Conservation (phyloP, 2,888 invertebrate genomes). For the Gymnocheta viridis region DNA sequence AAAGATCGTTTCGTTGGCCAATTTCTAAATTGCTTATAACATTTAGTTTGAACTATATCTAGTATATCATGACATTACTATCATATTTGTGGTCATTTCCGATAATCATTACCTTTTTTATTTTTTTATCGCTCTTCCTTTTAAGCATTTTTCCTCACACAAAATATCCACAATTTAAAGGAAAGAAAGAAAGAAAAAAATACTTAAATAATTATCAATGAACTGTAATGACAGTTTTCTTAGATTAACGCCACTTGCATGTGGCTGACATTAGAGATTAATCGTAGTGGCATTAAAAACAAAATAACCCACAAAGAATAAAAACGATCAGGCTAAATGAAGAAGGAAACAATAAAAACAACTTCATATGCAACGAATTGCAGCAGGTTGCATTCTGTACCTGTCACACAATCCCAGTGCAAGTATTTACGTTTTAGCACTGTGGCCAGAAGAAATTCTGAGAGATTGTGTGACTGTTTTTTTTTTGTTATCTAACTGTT, state of each 20-base stretch:
- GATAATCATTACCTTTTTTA: conserved; percentile 63
- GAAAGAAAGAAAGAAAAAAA: conserved; percentile 1
- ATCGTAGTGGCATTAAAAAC: not conserved
- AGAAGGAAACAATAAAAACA: conserved; percentile 12
- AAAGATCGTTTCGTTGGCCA: conserved; percentile 61
- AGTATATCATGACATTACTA: conserved; percentile 69
- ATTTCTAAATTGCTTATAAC: conserved; percentile 45
- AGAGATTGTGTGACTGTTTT: not conserved
- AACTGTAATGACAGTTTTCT: conserved; percentile 70
- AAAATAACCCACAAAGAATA: conserved; percentile 2
- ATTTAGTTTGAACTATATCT: conserved; percentile 21
- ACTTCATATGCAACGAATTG: conserved; percentile 32
- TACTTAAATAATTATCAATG: conserved; percentile 63
- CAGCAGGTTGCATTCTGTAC: conserved; percentile 32
- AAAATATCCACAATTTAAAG: not conserved
- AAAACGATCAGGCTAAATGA: not conserved
- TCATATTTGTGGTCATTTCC: conserved; percentile 71
- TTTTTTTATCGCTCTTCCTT: conserved; percentile 47
- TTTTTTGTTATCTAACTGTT: conserved; percentile 57
- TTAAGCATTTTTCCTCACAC: conserved; percentile 17
- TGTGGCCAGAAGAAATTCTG: not conserved
- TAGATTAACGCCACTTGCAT: conserved; percentile 67
- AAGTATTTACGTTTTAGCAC: conserved; percentile 54
- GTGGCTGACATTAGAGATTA: conserved; percentile 66
- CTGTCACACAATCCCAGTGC: conserved; percentile 22